Evolutionary conservation across 2,113 vertebrate genomes (phyloP).

Genomic region (Chrysemys picta): DNA sequence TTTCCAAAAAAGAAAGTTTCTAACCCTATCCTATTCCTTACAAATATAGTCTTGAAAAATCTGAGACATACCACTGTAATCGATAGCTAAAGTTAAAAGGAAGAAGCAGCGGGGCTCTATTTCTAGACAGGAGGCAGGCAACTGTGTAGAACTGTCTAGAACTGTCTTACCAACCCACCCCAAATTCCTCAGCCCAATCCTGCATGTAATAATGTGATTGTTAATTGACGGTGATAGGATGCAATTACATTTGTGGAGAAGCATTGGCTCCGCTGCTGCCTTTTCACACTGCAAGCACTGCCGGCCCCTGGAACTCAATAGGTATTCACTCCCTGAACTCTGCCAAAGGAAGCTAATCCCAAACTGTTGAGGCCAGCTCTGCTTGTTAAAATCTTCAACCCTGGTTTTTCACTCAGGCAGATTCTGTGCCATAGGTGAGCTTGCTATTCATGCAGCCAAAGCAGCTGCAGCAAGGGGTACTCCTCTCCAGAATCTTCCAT

Average conservation of each 20-base stretch:
- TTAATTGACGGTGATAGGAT: not conserved
- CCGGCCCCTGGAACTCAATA: too few relatives aligned
- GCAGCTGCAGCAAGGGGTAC: not conserved
- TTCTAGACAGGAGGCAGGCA: not conserved
- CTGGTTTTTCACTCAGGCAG: not conserved
- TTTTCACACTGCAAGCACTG: not conserved
- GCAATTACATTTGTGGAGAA: not conserved
- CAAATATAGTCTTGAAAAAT: not conserved
- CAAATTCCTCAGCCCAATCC: not conserved
- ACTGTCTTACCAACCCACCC: not conserved
- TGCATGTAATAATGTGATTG: not conserved
- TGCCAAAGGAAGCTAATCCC: not conserved
- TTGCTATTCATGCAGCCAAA: not conserved
- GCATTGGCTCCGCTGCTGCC: not conserved
- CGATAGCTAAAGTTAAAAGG: not conserved
- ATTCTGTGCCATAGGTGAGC: too few relatives aligned
- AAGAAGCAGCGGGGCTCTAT: not conserved
- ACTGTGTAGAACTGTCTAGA: not conserved
- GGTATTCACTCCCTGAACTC: not conserved
- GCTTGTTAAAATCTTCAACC: not conserved
- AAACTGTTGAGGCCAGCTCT: not conserved
- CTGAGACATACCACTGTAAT: not conserved
- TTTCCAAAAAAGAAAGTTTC: slow-evolving; percentile 5
- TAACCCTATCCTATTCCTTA: not conserved
- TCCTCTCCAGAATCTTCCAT: not conserved